Evolutionary conservation across 2,888 invertebrate species (phyloP), one percentile per base, ranked within the genome.

Genomic region (Noctua fimbriata): DNA sequence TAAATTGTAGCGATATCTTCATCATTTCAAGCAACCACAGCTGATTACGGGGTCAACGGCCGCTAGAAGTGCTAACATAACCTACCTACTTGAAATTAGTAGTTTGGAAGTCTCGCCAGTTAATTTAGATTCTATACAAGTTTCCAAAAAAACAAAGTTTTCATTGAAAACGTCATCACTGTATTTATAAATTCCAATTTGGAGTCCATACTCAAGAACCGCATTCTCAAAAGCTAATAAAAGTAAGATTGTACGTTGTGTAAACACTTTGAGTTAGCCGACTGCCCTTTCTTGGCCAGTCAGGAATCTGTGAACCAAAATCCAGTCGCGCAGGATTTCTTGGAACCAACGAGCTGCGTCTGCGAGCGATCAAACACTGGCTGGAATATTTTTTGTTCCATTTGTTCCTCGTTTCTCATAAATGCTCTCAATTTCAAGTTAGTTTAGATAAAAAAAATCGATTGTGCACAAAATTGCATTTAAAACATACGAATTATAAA

Each of bases 261-360:
- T 87, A 69, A 80, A 82, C 76, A 79, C 85, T 88, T 89, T 89
- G 78, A 86, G 78, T 87, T 85, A 87, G 89, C 90, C 90, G 92
- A 84, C 84, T 78, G 78, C 74, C 88, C 90, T 87, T 92, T 89
- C 87, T 89, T 87, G 92, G 90, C 73, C 87, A 85, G 88, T 79
- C 73, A 86, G 81, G 91, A 92, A 93, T 91, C 91, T 58, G 87
- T 89, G 89, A 78, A 90, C 87, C 88, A 78, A 93, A 93, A 93
- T 92, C 93, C 91, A 91, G 93, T 92, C 89, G 84, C 75, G 79
- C 81, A 82, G 76, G 86, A 86, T 93, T 89, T 94, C 94, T 92
- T 78, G 88, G 94, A 94, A 93, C 76, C 78, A 72, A 77, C 80
- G 82, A 87, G 80, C 82, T 83, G 72, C 60, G 58, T 16, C 78